phyloP scores from a whole-genome alignment of 2,888 invertebrate species.

The Baronia brevicornis region DNA sequence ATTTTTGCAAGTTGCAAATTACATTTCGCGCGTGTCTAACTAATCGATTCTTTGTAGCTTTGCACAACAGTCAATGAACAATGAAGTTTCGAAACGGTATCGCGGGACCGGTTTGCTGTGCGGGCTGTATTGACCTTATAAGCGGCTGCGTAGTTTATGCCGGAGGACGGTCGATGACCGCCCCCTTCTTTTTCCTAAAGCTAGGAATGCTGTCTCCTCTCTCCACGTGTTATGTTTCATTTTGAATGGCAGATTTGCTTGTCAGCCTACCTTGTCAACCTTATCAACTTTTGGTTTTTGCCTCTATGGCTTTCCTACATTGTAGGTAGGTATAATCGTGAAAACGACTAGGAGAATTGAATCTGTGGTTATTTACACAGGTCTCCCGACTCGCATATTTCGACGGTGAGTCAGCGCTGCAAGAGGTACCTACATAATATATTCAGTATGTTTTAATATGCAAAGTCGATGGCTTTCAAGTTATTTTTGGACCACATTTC shows the following conservation, averaged over 20 bases:
- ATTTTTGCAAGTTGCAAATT: constrained; percentile 48
- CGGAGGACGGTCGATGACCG: constrained; percentile 74
- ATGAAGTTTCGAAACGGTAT: constrained; percentile 54
- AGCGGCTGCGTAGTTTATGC: constrained; percentile 69
- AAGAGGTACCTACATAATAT: constrained; percentile 8
- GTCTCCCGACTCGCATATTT: constrained; percentile 7
- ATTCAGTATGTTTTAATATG: constrained; percentile 12
- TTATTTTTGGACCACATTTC: constrained; percentile 10
- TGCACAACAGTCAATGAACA: constrained; percentile 40
- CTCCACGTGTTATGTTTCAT: constrained; percentile 58
- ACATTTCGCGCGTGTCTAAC: constrained; percentile 47
- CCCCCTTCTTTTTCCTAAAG: constrained; percentile 36
- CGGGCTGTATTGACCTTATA: constrained; percentile 63
- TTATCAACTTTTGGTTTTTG: constrained; percentile 5
- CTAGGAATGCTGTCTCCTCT: constrained; percentile 56
- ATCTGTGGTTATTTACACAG: constrained; percentile 1
- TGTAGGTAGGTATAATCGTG: too few relatives aligned
- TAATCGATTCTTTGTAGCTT: constrained; percentile 56
- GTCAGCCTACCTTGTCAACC: constrained; percentile 19
- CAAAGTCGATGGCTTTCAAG: constrained; percentile 12
- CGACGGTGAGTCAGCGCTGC: constrained; percentile 11
- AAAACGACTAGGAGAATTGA: too few relatives aligned
- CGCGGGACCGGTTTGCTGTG: constrained; percentile 34
- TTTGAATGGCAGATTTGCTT: constrained; percentile 66
- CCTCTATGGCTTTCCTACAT: too few relatives aligned